Base-by-base conservation (phyloP, 2,797 vertebrate species). In the Aulostomus chinensis region DNA sequence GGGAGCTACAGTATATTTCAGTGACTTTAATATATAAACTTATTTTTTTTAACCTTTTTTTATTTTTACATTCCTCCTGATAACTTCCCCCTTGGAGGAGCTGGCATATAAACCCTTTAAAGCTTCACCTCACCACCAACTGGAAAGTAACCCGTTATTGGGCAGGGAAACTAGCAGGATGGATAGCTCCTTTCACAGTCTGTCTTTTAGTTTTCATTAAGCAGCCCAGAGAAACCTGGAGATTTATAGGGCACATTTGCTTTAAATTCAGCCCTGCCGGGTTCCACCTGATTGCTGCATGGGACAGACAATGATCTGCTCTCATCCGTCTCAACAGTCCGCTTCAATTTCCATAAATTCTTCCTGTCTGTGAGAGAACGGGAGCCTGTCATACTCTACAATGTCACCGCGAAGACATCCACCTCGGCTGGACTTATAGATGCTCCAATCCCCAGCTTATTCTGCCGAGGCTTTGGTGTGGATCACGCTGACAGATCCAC, bases 151-250 rank as follows among this genome's bases (percentile, higher is more conserved):
- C 76, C 57, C 36, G 40, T 74, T 76, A 74, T 24, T 69, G 79
- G 80, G 53, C 5, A 53, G 46, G 37, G 73, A 88, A 89, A 85
- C 78, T 55, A 81, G 75, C 58, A 84, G 76, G 81, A 90, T 88
- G 79, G 81, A 92, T 90, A 62, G 68, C 62, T 74, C 76, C 71
- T 73, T 79, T 81, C 84, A 86, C 79, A 48, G 74, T 61, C 76
- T 78, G 79, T 85, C 87, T 85, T 89, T 91, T 92, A 86, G 88
- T 89, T 90, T 91, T 89, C 90, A 91, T 91, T 89, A 91, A 86
- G 80, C 54, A 6, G 76, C 61, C 57, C 72, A 61, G 63, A 54
- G 72, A 86, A 84, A 80, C 67, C 78, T 65, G 58, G 69, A 88
- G 90, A 91, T 92, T 89, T 89, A 92, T 91, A 66, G 86, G 67